phyloP scores from a whole-genome alignment of 2,113 vertebrate genomes.

The Xerus inauris region DNA sequence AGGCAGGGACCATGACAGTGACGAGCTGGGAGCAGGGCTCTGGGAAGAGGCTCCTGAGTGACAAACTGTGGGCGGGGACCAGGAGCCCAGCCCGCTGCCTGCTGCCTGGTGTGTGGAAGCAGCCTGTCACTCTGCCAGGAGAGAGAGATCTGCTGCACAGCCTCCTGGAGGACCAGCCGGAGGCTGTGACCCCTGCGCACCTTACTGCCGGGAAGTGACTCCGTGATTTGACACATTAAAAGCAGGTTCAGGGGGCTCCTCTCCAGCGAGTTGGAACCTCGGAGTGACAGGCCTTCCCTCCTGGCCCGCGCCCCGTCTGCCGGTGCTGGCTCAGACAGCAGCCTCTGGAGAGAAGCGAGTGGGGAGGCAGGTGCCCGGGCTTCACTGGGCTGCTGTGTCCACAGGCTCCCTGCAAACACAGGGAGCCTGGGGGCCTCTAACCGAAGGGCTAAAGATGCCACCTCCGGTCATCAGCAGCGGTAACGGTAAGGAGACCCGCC shows the following conservation, averaged over 20 bases:
- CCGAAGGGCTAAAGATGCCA: background rate
- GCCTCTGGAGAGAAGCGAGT: background rate
- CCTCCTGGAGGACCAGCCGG: background rate
- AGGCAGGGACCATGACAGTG: background rate
- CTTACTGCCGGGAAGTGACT: slow-evolving; percentile 56
- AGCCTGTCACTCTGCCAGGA: slow-evolving; percentile 41
- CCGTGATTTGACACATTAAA: slow-evolving; percentile 69
- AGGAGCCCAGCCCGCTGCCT: background rate
- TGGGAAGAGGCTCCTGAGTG: background rate
- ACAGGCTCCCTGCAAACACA: too few relatives aligned
- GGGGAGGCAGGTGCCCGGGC: background rate
- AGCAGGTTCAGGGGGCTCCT: slow-evolving; percentile 65
- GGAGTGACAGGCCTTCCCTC: slow-evolving; percentile 43
- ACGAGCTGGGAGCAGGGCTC: rapidly evolving
- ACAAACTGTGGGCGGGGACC: background rate
- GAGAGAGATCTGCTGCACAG: background rate
- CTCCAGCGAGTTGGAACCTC: slow-evolving; percentile 66
- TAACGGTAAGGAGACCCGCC: background rate
- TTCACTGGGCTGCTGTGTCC: background rate
- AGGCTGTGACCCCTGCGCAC: slow-evolving; percentile 60
- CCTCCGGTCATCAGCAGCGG: too few relatives aligned
- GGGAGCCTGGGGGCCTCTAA: too few relatives aligned
- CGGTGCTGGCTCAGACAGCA: rapidly evolving
- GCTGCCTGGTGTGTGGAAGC: background rate
- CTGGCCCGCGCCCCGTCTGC: background rate